A percentile compares a stretch with the other conserved stretches of the same genome.
Evolutionary conservation across 2,888 invertebrate genomes (phyloP).

Genomic region (Hymenopus coronatus): DNA sequence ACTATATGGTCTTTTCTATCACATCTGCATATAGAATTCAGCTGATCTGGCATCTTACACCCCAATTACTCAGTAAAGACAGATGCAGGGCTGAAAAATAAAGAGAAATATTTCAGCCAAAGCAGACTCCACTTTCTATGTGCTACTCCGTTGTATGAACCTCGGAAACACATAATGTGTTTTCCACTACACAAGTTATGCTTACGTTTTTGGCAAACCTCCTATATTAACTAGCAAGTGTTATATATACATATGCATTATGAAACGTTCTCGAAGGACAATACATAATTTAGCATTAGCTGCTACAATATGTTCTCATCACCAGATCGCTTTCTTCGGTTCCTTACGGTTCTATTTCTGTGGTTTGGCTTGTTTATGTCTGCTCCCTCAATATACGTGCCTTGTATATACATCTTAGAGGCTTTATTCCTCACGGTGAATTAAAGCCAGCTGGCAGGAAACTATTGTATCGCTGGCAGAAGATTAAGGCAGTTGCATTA

Average conservation of each 20-base stretch:
- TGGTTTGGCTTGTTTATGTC: background rate
- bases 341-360: background rate
- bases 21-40: background rate
- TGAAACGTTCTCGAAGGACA: background rate
- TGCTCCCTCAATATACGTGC: background rate
- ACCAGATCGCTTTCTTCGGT: background rate
- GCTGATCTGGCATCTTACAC: background rate
- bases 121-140: background rate
- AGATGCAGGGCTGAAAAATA: background rate
- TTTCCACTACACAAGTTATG: background rate
- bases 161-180: background rate
- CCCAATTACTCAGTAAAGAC: background rate
- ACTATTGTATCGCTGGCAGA: too few species aligned
- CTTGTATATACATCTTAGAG: too few species aligned
- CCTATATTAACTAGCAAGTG: background rate
- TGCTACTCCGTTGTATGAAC: background rate
- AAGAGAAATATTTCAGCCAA: background rate
- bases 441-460: too few species aligned
- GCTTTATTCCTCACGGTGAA: too few species aligned
- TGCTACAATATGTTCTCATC: background rate
- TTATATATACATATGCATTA: background rate
- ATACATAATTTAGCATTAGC: background rate
- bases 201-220: background rate
- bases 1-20: background rate
- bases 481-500: too few species aligned